phyloP scores from a whole-genome alignment of 2,888 invertebrate genomes.

The Andrena minutula region DNA sequence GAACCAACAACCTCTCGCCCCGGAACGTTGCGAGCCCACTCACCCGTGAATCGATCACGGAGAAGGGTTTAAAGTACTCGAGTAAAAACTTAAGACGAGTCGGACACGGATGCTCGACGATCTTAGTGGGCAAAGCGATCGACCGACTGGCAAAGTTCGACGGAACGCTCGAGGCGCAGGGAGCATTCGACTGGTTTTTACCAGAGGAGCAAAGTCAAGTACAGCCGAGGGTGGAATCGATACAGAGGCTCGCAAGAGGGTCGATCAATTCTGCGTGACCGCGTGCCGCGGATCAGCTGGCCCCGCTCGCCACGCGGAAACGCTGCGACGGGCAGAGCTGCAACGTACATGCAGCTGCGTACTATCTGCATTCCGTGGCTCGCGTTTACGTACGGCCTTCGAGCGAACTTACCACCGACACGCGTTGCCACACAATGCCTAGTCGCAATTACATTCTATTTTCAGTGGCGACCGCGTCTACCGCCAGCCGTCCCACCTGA shows the following conservation, averaged over 20 bases:
- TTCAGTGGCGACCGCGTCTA: constrained; percentile 14
- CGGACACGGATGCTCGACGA: not conserved
- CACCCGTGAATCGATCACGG: not conserved
- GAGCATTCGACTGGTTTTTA: constrained; percentile 32
- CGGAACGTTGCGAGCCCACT: not conserved
- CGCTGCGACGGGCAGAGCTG: constrained; percentile 16
- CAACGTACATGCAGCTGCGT: constrained; percentile 41
- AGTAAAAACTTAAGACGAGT: not conserved
- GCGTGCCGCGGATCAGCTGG: constrained; percentile 16
- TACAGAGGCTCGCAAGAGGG: not conserved
- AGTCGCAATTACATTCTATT: constrained; percentile 54
- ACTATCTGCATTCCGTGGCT: constrained; percentile 37
- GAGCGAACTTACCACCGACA: constrained; percentile 31
- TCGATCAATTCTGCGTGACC: constrained; percentile 33
- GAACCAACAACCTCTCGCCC: not conserved
- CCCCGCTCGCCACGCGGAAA: constrained; percentile 21
- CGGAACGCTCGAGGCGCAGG: not conserved
- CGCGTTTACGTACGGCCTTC: constrained; percentile 48
- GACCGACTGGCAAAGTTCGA: not conserved
- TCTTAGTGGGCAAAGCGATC: not conserved
- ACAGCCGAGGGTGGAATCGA: constrained; percentile 31
- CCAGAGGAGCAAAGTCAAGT: not conserved
- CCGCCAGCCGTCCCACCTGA: not conserved
- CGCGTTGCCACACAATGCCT: constrained; percentile 32
- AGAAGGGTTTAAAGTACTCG: not conserved